Percentiles rank a stretch among this genome's conserved stretches.
phyloP scores from a whole-genome alignment of 2,888 invertebrate genomes.

The Eristalis intricaria region DNA sequence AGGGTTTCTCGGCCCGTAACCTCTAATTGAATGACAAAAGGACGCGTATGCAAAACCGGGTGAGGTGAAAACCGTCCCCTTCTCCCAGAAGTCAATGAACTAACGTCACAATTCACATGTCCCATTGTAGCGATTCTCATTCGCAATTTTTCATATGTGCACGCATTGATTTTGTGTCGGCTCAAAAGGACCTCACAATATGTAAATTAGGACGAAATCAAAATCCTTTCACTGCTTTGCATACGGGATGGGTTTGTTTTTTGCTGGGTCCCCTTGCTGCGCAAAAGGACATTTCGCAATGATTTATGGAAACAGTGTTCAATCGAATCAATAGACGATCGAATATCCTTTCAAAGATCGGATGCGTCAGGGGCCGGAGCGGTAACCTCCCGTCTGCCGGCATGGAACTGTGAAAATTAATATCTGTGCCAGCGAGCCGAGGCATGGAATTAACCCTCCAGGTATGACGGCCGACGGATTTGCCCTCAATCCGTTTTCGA shows the following conservation, averaged over 20 bases:
- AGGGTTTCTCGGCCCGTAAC: constrained; percentile 36
- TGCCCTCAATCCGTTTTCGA: constrained; percentile 53
- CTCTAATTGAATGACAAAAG: constrained; percentile 67
- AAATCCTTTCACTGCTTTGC: constrained; percentile 69
- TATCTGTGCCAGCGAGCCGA: constrained; percentile 44
- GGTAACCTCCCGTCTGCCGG: not conserved
- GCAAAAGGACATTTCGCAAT: constrained; percentile 42
- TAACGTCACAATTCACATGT: not conserved
- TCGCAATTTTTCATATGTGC: not conserved
- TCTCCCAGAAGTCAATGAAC: constrained; percentile 29
- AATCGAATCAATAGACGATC: constrained; percentile 52
- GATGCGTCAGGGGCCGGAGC: not conserved
- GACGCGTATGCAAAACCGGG: constrained; percentile 56
- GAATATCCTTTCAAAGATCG: constrained; percentile 52
- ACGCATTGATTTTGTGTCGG: not conserved
- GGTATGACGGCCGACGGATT: constrained; percentile 40
- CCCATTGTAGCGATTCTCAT: constrained; percentile 53
- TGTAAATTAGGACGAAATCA: constrained; percentile 67
- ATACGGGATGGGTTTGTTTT: not conserved
- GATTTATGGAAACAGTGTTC: constrained; percentile 56
- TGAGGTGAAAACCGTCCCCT: constrained; percentile 37
- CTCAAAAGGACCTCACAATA: constrained; percentile 50
- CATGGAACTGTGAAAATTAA: constrained; percentile 28
- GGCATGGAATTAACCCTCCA: constrained; percentile 71
- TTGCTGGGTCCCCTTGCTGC: constrained; percentile 2